Conservation (phyloP, 2,113 vertebrate species). For the Aramus guarauna region DNA sequence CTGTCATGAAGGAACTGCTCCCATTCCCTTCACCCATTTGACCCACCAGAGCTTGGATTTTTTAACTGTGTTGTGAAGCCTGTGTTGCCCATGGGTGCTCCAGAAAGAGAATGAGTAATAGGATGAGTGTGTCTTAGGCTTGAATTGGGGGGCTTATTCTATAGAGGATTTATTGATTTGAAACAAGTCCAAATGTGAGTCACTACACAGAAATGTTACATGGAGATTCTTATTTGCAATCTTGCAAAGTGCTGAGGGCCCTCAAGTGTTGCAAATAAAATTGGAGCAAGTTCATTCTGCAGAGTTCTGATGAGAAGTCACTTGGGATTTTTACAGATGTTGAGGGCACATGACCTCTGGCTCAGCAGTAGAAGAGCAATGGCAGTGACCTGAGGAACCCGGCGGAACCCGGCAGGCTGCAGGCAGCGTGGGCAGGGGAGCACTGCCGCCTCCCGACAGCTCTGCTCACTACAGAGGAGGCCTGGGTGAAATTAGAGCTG, state of each 20-base stretch:
- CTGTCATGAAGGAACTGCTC: neutral
- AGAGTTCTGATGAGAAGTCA: neutral
- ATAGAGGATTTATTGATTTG: neutral
- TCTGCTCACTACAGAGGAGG: neutral
- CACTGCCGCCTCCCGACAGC: conserved; percentile 5
- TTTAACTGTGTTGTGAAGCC: neutral
- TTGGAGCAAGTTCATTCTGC: neutral
- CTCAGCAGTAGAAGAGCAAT: neutral
- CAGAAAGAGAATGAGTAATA: neutral
- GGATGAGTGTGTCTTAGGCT: neutral
- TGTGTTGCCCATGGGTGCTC: neutral
- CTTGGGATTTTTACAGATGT: neutral
- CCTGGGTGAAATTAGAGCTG: neutral
- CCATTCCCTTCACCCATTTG: neutral
- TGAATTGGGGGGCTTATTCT: neutral
- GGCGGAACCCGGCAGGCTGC: neutral
- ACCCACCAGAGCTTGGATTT: neutral
- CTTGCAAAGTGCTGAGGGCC: neutral
- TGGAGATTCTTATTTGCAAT: neutral
- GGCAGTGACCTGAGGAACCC: neutral
- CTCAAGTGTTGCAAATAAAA: neutral
- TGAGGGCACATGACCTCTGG: neutral
- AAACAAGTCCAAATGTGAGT: neutral
- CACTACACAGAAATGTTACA: neutral
- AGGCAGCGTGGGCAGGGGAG: neutral